Evolutionary conservation across 1,140 invertebrate genomes (phyloP), one percentile per base, ranked within the genome.

Genomic region (Drosophila pandora): DNA sequence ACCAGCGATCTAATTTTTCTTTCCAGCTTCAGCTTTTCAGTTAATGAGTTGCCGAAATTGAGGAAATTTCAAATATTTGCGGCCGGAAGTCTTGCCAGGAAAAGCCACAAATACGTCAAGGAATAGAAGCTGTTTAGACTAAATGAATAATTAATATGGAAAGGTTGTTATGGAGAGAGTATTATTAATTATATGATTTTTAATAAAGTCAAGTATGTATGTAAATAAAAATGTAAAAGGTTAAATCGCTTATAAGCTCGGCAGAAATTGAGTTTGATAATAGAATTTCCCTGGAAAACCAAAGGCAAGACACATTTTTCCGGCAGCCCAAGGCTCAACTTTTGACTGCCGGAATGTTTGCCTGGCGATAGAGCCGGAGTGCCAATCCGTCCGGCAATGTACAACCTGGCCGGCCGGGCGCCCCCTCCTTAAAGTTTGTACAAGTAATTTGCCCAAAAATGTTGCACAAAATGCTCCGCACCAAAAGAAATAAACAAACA

Each of bases 401-500:
- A 37, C 41, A 5, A 43, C 41, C 25, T 55, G 52, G 59, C 28
- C 34, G 43, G 1, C 0, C 25, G 25, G 25, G 5, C 25, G 5
- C 37, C 67, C 43, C 61, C 58, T 57, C 53, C 76, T 57, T 57
- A 62, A 45, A 74, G 76, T 87, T 87, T 70, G 73, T 62, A 85
- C 74, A 75, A 81, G 74, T 81, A 87, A 82, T 87, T 85, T 81
- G 59, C 13, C 61, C 60, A 68, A 71, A 85, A 87, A 78, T 87
- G 78, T 78, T 81, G 60, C 70, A 70, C 65, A 82, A 85, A 84
- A 77, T 80, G 81, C 49, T 77, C 41, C 50, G 57, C 64, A 58
- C 25, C 34, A 49, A 57, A 63, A 55, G 60, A 52, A 67, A 73
- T 54, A 56, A 68, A 59, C 65, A 71, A 81, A 76, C 62, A 76